A percentile compares a stretch with the other conserved stretches of the same genome.
Evolutionary conservation across 2,888 invertebrate genomes (phyloP).

Genomic region (Acleris cristana): DNA sequence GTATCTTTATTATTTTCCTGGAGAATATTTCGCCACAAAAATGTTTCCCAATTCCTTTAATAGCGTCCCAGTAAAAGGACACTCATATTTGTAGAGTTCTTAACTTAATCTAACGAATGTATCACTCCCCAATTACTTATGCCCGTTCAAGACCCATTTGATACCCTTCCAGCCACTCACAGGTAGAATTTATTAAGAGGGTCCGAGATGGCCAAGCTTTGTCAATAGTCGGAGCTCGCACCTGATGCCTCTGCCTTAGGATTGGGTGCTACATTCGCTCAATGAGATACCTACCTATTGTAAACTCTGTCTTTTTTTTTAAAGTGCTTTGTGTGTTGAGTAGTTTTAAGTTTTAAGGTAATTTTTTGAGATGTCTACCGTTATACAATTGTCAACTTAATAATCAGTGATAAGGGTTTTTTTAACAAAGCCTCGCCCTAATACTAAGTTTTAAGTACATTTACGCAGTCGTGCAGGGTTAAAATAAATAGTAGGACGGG

Average conservation of each 20-base stretch:
- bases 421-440: too few relatives aligned
- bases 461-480: too few relatives aligned
- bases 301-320: neutral
- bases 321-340: neutral
- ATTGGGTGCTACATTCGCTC: neutral
- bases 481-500: too few relatives aligned
- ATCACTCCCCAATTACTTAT: conserved; percentile 11
- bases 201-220: conserved; percentile 48
- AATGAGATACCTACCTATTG: neutral
- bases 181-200: conserved; percentile 47
- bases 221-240: conserved; percentile 64
- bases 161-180: conserved; percentile 44
- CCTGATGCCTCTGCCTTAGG: conserved; percentile 50
- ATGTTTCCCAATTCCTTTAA: neutral
- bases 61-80: neutral
- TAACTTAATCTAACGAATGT: neutral
- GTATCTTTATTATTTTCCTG: neutral
- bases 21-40: too few relatives aligned
- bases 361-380: neutral
- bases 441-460: too few relatives aligned
- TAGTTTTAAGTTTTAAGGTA: too few relatives aligned
- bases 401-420: too few relatives aligned
- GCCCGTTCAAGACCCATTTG: conserved; percentile 9
- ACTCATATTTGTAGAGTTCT: neutral
- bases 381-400: too few relatives aligned